These are phyloP conservation scores for Lypha dubia DNA, from an alignment of 2,888 invertebrate species.

Conservation along the genomic window DNA sequence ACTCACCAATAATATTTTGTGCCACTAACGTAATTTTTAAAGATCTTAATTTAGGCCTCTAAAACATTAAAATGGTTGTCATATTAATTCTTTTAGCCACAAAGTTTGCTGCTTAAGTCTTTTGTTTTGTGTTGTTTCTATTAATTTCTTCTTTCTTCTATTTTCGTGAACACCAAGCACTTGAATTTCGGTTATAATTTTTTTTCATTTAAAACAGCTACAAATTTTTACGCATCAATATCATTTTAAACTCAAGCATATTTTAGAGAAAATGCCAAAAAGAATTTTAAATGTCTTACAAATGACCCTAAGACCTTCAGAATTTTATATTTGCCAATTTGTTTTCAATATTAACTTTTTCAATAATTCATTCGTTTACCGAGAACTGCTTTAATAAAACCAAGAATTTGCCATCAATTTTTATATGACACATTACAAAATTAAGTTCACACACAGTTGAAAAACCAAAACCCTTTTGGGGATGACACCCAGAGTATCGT, in stretches of 20 bases:
- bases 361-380: slow-evolving; percentile 21
- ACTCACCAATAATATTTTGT: too few species aligned
- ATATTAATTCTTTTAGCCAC: not conserved
- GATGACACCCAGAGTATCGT: slow-evolving; percentile 51
- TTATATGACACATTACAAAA: slow-evolving; percentile 46
- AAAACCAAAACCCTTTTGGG: slow-evolving; percentile 35
- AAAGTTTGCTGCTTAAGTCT: slow-evolving; percentile 8
- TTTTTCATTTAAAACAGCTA: too few species aligned
- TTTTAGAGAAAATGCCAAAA: slow-evolving; percentile 2
- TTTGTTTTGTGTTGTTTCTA: not conserved
- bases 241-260: not conserved
- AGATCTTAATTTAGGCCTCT: too few species aligned
- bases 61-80: too few species aligned
- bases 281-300: not conserved
- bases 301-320: slow-evolving; percentile 14
- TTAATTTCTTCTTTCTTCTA: too few species aligned
- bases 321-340: slow-evolving; percentile 30
- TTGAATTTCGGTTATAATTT: too few species aligned
- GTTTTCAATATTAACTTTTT: not conserved
- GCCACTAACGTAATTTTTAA: too few species aligned
- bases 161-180: too few species aligned
- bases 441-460: slow-evolving; percentile 55
- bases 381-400: slow-evolving; percentile 19
- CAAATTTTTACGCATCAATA: not conserved
- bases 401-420: slow-evolving; percentile 51